A percentile compares a stretch with the other conserved stretches of the same genome.
These are phyloP conservation scores for Acipenser transmontanus DNA, from an alignment of 2,797 vertebrate genomes.

Conservation along the genomic window DNA sequence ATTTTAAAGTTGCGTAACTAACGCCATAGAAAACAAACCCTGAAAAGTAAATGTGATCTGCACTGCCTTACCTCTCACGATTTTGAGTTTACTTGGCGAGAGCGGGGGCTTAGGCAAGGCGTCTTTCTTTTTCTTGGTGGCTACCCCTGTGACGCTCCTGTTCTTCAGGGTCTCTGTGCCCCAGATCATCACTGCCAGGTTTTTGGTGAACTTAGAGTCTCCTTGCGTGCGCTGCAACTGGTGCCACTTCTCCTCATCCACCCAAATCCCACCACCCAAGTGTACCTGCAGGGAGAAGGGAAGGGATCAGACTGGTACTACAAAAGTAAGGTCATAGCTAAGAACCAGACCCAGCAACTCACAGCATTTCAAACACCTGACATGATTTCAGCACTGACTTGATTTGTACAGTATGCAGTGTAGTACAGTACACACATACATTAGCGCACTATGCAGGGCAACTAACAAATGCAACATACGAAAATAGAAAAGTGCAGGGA, in stretches of 20 bases:
- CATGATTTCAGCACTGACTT: too few species aligned
- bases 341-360: too few species aligned
- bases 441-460: too few species aligned
- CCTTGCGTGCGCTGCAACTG: conserved; percentile 97
- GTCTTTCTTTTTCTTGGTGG: conserved; percentile 98
- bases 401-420: too few species aligned
- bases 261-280: conserved; percentile 95
- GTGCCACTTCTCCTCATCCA: conserved; percentile 98
- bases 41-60: not conserved
- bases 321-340: too few species aligned
- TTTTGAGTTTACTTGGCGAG: conserved; percentile 96
- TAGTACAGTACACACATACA: too few species aligned
- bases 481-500: too few species aligned
- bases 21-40: too few species aligned
- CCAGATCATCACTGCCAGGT: conserved; percentile 98
- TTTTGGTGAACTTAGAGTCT: conserved; percentile 99
- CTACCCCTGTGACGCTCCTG: conserved; percentile 94
- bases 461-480: too few species aligned
- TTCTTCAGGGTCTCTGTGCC: conserved; percentile 98
- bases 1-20: conserved; percentile 26
- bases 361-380: too few species aligned
- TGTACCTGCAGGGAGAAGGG: conserved; percentile 69
- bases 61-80: conserved; percentile 82
- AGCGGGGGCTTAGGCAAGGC: conserved; percentile 94
- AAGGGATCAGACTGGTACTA: too few species aligned